Percentiles rank a stretch among this genome's conserved stretches.
These are phyloP conservation scores for Xiphias gladius DNA, from an alignment of 2,113 vertebrate genomes.

Conservation along the genomic window DNA sequence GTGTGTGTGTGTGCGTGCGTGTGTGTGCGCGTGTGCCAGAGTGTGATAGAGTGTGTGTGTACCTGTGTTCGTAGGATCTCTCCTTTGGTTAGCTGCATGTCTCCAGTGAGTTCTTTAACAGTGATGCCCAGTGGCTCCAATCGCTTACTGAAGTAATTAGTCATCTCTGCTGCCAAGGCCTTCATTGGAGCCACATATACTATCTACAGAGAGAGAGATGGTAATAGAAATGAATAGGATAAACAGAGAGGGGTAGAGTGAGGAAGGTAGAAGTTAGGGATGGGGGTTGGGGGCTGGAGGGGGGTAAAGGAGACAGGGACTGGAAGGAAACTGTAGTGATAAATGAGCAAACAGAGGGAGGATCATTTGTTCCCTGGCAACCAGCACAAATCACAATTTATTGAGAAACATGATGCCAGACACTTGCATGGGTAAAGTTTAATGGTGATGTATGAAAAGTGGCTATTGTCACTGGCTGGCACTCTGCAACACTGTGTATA, in stretches of 20 bases:
- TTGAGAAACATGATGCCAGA: constrained; percentile 88
- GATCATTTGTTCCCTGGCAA: constrained; percentile 88
- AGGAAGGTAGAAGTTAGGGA: constrained; percentile 38
- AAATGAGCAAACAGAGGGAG: constrained; percentile 87
- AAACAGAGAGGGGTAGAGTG: not conserved
- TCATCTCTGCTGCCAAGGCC: constrained; percentile 99
- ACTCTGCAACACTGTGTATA: not conserved
- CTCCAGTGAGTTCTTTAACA: constrained; percentile 96
- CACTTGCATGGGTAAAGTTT: constrained; percentile 84
- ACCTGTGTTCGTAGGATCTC: constrained; percentile 98
- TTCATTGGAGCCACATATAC: constrained; percentile 99
- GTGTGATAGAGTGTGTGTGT: constrained; percentile 55
- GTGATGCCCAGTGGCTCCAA: constrained; percentile 92
- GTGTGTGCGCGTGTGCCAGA: constrained; percentile 15
- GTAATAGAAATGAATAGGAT: constrained; percentile 7
- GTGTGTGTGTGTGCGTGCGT: constrained; percentile 20
- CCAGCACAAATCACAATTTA: constrained; percentile 89
- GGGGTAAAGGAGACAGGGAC: constrained; percentile 34
- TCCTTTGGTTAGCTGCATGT: constrained; percentile 98
- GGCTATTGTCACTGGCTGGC: constrained; percentile 80
- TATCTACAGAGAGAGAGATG: constrained; percentile 85
- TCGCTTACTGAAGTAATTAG: constrained; percentile 97
- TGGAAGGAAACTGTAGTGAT: constrained; percentile 87
- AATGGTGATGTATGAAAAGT: constrained; percentile 90
- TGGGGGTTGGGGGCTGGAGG: not conserved